A percentile compares a stretch with the other conserved stretches of the same genome.
Conservation (phyloP, 2,888 invertebrate species). For the Oasisia sp. region DNA sequence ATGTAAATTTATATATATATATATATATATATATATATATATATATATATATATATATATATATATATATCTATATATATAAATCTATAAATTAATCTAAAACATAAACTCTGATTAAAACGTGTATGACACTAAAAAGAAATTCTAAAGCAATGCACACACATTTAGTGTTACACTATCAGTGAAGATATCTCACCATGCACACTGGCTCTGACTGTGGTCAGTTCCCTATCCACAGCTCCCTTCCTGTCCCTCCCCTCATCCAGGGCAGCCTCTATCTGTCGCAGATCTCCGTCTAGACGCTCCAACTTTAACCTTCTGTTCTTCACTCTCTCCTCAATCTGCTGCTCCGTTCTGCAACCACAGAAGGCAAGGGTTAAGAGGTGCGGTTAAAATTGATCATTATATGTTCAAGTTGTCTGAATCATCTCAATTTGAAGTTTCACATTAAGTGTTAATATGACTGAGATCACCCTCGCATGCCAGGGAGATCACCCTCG, state of each 20-base stretch:
- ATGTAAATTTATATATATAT: too few relatives aligned
- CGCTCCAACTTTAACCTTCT: slow-evolving; percentile 21
- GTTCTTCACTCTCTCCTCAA: slow-evolving; percentile 27
- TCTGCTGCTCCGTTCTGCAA: slow-evolving; percentile 27
- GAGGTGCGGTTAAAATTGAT: not conserved
- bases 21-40: too few relatives aligned
- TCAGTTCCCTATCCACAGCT: slow-evolving; percentile 24
- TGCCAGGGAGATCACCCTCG: too few relatives aligned
- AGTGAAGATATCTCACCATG: slow-evolving; percentile 18
- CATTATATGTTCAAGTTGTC: not conserved
- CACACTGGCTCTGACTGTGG: slow-evolving; percentile 22
- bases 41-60: too few relatives aligned
- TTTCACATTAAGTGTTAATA: not conserved
- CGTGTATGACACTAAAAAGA: too few relatives aligned
- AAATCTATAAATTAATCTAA: too few relatives aligned
- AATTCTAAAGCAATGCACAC: too few relatives aligned
- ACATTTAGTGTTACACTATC: too few relatives aligned
- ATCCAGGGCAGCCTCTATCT: slow-evolving; percentile 26
- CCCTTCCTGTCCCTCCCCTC: slow-evolving; percentile 24
- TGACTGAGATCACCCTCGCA: not conserved
- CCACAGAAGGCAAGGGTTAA: not conserved
- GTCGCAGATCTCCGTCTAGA: slow-evolving; percentile 24
- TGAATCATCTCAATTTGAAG: not conserved
- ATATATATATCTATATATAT: too few relatives aligned
- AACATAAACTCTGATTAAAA: too few relatives aligned